phyloP scores from a whole-genome alignment of 2,797 vertebrate genomes.

The Pseudotriccus pelzelni region DNA sequence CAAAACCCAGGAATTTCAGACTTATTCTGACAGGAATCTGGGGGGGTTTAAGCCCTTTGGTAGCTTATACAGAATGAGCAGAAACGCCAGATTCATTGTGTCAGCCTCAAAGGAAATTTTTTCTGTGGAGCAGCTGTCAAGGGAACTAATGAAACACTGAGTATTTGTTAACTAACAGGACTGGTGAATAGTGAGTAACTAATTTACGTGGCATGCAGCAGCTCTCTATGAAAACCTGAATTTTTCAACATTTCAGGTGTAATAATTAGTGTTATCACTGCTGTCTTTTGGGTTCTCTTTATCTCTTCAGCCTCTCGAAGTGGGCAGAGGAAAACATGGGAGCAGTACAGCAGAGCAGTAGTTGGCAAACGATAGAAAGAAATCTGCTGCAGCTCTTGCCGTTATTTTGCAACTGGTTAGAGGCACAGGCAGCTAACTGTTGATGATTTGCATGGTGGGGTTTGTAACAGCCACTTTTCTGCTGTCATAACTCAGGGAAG shows the following conservation, averaged over 20 bases:
- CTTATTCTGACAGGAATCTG: background rate
- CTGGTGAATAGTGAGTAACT: background rate
- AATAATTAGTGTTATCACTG: background rate
- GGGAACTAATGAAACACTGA: conserved; percentile 14
- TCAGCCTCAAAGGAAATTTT: background rate
- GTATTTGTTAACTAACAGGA: conserved; percentile 24
- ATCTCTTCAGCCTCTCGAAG: background rate
- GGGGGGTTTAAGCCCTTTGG: background rate
- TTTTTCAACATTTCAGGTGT: background rate
- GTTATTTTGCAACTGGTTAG: background rate
- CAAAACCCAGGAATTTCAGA: background rate
- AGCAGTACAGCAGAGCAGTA: background rate
- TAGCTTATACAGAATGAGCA: background rate
- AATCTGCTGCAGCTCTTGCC: background rate
- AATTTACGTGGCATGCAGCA: background rate
- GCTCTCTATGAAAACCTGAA: background rate
- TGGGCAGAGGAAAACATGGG: background rate
- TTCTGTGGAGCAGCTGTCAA: conserved; percentile 8
- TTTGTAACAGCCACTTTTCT: background rate
- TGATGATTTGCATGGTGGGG: background rate
- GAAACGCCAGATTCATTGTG: background rate
- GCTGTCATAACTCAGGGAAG: background rate
- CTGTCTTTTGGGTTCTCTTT: background rate
- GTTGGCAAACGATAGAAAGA: background rate
- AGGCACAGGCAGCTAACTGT: background rate